phyloP scores from a whole-genome alignment of 1,140 invertebrate genomes.

The Hypsibius dujardini region DNA sequence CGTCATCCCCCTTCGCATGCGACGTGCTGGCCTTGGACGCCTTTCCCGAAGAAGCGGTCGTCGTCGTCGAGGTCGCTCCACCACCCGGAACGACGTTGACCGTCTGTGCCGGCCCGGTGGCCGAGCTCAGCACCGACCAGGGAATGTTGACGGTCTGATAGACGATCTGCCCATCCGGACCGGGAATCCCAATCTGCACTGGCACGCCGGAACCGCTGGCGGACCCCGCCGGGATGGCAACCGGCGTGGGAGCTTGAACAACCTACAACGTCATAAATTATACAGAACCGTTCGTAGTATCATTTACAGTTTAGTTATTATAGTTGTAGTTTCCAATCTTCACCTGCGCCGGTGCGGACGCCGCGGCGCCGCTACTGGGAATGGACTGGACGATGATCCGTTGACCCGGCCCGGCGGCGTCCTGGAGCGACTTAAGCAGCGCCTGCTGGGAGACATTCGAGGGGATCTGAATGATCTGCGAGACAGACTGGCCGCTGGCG shows the following conservation, averaged over 20 bases:
- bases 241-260: constrained; percentile 1
- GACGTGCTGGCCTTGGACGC: neutral
- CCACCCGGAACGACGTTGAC: neutral
- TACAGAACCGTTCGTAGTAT: too few relatives aligned
- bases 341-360: neutral
- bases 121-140: neutral
- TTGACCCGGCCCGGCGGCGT: neutral
- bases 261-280: neutral
- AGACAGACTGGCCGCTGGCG: neutral
- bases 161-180: constrained; percentile 69
- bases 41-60: neutral
- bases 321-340: neutral
- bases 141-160: constrained; percentile 82
- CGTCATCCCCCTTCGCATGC: neutral
- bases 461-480: constrained; percentile 5
- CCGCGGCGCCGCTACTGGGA: neutral
- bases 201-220: constrained; percentile 43
- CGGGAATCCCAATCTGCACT: constrained; percentile 73
- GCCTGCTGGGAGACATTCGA: neutral
- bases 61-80: neutral
- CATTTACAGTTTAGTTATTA: too few relatives aligned
- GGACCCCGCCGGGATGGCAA: neutral
- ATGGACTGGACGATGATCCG: neutral
- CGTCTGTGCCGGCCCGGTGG: neutral
- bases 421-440: constrained; percentile 1